These are phyloP conservation scores for Apus apus DNA, from an alignment of 2,113 vertebrate species.

Conservation along the genomic window DNA sequence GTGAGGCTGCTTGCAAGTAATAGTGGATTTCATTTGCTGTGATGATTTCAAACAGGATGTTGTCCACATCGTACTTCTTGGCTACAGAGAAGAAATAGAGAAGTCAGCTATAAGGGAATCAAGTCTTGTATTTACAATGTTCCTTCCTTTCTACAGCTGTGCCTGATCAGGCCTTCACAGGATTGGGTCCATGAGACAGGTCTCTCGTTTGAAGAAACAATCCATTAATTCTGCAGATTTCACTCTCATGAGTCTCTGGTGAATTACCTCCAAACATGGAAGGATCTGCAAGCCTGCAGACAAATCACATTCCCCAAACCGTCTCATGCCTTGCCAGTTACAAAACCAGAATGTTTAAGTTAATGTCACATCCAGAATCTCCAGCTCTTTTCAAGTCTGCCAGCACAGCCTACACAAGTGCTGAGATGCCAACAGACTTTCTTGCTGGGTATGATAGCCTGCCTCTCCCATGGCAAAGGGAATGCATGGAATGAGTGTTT, in stretches of 20 bases:
- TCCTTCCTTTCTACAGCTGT: neutral
- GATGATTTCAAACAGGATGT: conserved; percentile 98
- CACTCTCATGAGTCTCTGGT: neutral
- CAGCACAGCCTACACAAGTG: neutral
- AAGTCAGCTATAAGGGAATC: neutral
- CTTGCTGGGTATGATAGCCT: neutral
- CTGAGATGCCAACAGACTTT: neutral
- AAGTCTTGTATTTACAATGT: neutral
- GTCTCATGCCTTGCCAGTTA: neutral
- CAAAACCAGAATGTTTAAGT: neutral
- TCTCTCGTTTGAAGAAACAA: neutral
- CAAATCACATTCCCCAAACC: neutral
- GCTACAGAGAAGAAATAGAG: conserved; percentile 69
- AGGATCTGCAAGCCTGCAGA: neutral
- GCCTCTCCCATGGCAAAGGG: neutral
- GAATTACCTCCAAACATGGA: neutral
- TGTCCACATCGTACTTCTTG: conserved; percentile 85
- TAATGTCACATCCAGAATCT: neutral
- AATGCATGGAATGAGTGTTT: neutral
- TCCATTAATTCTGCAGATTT: neutral
- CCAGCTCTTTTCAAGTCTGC: fast-evolving
- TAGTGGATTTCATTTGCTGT: conserved; percentile 92
- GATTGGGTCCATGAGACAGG: neutral
- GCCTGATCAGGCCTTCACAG: neutral
- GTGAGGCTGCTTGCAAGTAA: conserved; percentile 89